phyloP scores from a whole-genome alignment of 2,888 invertebrate genomes.

The Platypus cylindrus region DNA sequence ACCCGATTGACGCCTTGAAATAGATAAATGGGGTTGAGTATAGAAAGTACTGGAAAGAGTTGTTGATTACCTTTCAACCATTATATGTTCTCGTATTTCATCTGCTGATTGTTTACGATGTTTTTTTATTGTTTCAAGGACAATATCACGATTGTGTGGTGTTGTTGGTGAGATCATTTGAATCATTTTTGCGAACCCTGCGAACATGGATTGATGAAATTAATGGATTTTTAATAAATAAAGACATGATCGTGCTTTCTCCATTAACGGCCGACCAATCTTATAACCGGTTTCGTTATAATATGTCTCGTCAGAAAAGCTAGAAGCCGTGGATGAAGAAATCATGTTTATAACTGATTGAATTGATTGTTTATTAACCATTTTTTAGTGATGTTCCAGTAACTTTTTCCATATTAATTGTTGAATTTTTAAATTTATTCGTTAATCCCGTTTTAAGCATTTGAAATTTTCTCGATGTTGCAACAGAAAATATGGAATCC shows the following conservation, averaged over 20 bases:
- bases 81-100: too few relatives aligned
- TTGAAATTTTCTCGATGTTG: constrained; percentile 63
- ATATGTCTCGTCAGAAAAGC: not conserved
- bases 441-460: constrained; percentile 70
- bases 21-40: too few relatives aligned
- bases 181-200: constrained; percentile 67
- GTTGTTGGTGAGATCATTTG: constrained; percentile 43
- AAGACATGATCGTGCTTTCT: too few relatives aligned
- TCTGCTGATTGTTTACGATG: too few relatives aligned
- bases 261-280: too few relatives aligned
- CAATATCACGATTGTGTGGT: constrained; percentile 27
- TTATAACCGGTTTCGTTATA: too few relatives aligned
- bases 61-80: too few relatives aligned
- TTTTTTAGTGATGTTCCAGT: constrained; percentile 55
- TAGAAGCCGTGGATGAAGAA: too few relatives aligned
- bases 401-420: constrained; percentile 72
- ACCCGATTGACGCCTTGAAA: constrained; percentile 69
- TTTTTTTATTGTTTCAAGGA: constrained; percentile 28
- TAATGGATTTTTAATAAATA: too few relatives aligned
- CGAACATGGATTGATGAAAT: constrained; percentile 1
- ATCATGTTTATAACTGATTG: not conserved
- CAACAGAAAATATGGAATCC: constrained; percentile 61
- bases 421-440: constrained; percentile 70
- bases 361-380: constrained; percentile 18
- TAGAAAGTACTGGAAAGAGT: too few relatives aligned